These are phyloP conservation scores for Charadrius vociferus DNA, from an alignment of 2,113 vertebrate species.

Conservation along the genomic window DNA sequence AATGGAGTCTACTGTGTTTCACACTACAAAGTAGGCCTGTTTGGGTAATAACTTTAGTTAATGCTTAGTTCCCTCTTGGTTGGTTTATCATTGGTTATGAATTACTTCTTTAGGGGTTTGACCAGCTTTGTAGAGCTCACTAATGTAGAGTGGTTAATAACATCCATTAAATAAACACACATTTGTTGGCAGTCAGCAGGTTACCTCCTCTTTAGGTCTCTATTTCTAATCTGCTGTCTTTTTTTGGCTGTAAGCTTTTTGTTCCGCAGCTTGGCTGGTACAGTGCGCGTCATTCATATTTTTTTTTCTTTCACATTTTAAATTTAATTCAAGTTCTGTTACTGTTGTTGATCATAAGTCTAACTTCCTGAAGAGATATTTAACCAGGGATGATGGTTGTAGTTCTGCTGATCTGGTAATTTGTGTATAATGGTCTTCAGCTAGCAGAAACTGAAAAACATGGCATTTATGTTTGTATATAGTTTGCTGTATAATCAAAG, in stretches of 20 bases:
- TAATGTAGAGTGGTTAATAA: not conserved
- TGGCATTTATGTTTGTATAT: not conserved
- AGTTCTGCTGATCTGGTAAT: not conserved
- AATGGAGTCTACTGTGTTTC: not conserved
- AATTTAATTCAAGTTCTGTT: not conserved
- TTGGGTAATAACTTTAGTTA: not conserved
- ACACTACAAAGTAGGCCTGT: not conserved
- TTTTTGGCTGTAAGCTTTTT: not conserved
- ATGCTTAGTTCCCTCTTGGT: not conserved
- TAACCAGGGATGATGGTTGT: not conserved
- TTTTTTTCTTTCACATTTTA: not conserved
- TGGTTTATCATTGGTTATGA: not conserved
- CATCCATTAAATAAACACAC: not conserved
- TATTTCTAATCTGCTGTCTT: not conserved
- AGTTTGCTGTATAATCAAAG: not conserved
- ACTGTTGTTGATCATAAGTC: not conserved
- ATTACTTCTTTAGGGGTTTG: not conserved
- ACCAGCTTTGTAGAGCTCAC: not conserved
- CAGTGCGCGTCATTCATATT: not conserved
- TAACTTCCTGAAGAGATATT: not conserved
- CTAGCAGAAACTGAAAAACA: not conserved
- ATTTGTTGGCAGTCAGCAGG: not conserved
- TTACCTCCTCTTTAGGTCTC: not conserved
- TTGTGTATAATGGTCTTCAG: not conserved
- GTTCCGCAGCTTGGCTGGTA: not conserved